Evolutionary conservation across 2,113 vertebrate genomes (phyloP).

Genomic region (Gambusia affinis): DNA sequence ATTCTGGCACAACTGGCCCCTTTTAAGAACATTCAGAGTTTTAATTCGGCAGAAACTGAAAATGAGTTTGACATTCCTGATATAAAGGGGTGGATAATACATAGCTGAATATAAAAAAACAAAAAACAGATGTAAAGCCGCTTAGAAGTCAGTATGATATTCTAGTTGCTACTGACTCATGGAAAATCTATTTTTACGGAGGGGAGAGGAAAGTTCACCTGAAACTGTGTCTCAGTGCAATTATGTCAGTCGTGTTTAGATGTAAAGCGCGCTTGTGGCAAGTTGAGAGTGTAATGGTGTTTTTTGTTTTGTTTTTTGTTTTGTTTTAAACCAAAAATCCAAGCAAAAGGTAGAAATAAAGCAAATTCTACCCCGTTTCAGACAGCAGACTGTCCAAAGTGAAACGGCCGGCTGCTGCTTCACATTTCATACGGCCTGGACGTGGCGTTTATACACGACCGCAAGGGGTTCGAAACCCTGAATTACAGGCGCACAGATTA

Average conservation of each 20-base stretch:
- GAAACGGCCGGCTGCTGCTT: background rate
- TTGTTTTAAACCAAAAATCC: background rate
- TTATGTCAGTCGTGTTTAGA: background rate
- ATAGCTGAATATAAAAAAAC: too few species aligned
- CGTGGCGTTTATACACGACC: background rate
- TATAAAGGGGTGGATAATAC: too few species aligned
- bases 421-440: slow-evolving; percentile 5
- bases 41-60: too few species aligned
- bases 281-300: background rate
- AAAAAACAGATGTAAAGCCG: too few species aligned
- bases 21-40: too few species aligned
- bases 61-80: too few species aligned
- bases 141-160: too few species aligned
- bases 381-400: background rate
- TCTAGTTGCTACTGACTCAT: too few species aligned
- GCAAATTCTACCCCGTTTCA: background rate
- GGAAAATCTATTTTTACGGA: background rate
- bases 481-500: slow-evolving; percentile 60
- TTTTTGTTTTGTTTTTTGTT: too few species aligned
- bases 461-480: slow-evolving; percentile 10
- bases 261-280: background rate
- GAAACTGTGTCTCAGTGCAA: background rate
- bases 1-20: too few species aligned
- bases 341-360: background rate
- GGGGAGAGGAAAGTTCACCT: background rate